Percentiles rank a stretch among this genome's conserved stretches.
Evolutionary conservation across 2,113 vertebrate genomes (phyloP).

Genomic region (Hystrix cristata): DNA sequence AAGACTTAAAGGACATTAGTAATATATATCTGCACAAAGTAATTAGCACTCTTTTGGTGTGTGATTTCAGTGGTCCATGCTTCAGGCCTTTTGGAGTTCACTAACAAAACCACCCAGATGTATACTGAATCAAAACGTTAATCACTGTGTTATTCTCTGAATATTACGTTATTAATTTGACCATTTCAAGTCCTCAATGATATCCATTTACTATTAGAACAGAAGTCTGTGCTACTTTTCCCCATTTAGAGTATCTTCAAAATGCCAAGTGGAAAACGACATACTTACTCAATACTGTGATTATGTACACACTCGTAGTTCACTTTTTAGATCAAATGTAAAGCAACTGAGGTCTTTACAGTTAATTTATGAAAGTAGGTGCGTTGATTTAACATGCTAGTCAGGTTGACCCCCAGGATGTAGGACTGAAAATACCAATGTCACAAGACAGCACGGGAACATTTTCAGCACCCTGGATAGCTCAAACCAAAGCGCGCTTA

Average conservation of each 20-base stretch:
- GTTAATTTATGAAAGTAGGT: constrained; percentile 62
- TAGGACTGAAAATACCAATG: neutral
- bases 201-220: constrained; percentile 27
- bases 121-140: neutral
- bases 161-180: constrained; percentile 34
- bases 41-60: constrained; percentile 6
- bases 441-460: neutral
- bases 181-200: constrained; percentile 5
- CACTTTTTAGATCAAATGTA: neutral
- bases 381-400: neutral
- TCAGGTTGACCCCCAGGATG: neutral
- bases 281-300: constrained; percentile 22
- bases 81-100: neutral
- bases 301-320: neutral
- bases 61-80: constrained; percentile 53
- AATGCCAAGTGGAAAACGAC: neutral
- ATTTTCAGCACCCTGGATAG: constrained; percentile 84
- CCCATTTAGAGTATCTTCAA: neutral
- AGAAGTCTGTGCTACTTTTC: neutral
- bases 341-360: constrained; percentile 49
- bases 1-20: neutral
- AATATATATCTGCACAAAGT: neutral
- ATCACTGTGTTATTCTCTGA: neutral
- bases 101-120: constrained; percentile 41
- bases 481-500: accelerated